These are phyloP conservation scores for Cryptotis parvus DNA, from an alignment of 2,113 vertebrate genomes.

Conservation along the genomic window DNA sequence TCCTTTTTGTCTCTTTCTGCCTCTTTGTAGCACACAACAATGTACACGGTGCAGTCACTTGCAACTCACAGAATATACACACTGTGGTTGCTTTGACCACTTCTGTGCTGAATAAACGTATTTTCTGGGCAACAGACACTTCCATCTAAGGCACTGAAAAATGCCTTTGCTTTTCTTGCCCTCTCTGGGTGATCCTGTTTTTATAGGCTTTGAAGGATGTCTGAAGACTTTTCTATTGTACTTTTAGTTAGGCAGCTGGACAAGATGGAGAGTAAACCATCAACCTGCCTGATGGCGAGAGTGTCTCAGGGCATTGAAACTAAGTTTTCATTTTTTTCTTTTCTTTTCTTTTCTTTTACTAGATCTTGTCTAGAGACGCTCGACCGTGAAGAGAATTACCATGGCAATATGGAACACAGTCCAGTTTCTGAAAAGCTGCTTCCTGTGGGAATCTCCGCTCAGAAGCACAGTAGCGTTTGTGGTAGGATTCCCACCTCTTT, in stretches of 20 bases:
- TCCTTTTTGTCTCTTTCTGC: too few species aligned
- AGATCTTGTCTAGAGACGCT: slow-evolving; percentile 97
- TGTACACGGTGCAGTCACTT: too few species aligned
- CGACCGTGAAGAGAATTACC: slow-evolving; percentile 96
- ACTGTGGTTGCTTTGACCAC: too few species aligned
- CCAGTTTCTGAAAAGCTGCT: slow-evolving; percentile 98
- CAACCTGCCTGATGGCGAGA: neutral
- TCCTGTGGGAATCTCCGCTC: slow-evolving; percentile 96
- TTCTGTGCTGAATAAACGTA: too few species aligned
- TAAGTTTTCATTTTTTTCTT: slow-evolving; percentile 66
- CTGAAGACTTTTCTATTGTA: neutral
- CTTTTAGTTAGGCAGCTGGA: neutral
- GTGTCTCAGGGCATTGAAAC: slow-evolving; percentile 70
- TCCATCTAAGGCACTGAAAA: too few species aligned
- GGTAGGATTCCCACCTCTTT: slow-evolving; percentile 89
- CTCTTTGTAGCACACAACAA: too few species aligned
- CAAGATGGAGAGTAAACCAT: neutral
- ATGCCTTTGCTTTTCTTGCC: too few species aligned
- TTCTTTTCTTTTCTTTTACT: slow-evolving; percentile 47
- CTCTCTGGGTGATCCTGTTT: neutral
- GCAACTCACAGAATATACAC: too few species aligned
- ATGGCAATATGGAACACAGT: slow-evolving; percentile 95
- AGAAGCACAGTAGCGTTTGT: slow-evolving; percentile 95
- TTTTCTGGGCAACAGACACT: too few species aligned
- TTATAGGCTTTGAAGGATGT: neutral